These are phyloP conservation scores for Gymnocheta viridis DNA, from an alignment of 2,888 invertebrate species.

Conservation along the genomic window DNA sequence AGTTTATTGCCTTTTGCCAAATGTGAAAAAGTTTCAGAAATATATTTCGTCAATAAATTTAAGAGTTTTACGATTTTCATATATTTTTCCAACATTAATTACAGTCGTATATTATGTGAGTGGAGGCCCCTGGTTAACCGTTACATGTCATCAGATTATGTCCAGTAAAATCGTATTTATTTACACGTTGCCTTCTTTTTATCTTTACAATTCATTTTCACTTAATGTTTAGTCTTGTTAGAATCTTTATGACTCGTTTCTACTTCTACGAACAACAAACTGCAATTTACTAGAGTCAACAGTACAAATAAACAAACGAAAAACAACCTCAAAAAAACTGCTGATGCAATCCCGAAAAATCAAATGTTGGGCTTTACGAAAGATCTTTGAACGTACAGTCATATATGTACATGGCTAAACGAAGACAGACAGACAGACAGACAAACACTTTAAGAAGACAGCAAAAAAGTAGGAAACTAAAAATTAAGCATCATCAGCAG, in stretches of 20 bases:
- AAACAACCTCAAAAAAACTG: conserved; percentile 17
- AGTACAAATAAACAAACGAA: conserved; percentile 26
- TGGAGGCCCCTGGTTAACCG: conserved; percentile 53
- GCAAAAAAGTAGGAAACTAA: background rate
- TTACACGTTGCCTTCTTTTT: conserved; percentile 22
- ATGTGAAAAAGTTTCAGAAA: background rate
- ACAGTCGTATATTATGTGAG: conserved; percentile 35
- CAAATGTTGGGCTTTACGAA: conserved; percentile 8
- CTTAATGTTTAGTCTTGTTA: conserved; percentile 54
- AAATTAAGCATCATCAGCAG: conserved; percentile 35
- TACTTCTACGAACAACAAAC: conserved; percentile 62
- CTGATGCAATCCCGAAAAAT: conserved; percentile 57
- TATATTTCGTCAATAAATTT: conserved; percentile 34
- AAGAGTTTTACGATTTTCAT: conserved; percentile 52
- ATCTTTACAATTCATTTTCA: conserved; percentile 47
- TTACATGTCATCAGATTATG: conserved; percentile 67
- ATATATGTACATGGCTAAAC: background rate
- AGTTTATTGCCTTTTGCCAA: conserved; percentile 29
- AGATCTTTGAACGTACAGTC: background rate
- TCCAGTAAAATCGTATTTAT: conserved; percentile 41
- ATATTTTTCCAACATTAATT: conserved; percentile 53
- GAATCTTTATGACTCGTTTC: conserved; percentile 62
- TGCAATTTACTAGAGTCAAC: conserved; percentile 60
- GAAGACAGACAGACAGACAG: too few species aligned
- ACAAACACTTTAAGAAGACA: too few species aligned